phyloP scores from a whole-genome alignment of 2,797 vertebrate species.

The Amniataba percoides region DNA sequence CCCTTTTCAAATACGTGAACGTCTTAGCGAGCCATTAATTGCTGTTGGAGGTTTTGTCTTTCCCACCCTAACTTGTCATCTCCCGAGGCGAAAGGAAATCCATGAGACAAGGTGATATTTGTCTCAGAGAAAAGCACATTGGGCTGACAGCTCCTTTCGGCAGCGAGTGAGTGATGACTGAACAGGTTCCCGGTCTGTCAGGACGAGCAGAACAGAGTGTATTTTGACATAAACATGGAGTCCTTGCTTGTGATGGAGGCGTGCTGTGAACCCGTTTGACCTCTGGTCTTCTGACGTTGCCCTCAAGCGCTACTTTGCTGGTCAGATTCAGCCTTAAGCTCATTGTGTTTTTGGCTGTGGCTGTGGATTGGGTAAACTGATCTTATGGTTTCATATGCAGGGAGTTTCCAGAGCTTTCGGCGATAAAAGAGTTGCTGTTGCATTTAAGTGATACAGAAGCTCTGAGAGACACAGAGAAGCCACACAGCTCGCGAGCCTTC shows the following conservation, averaged over 20 bases:
- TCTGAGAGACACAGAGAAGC: constrained; percentile 9
- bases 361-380: constrained; percentile 38
- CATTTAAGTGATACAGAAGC: constrained; percentile 11
- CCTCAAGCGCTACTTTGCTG: constrained; percentile 5
- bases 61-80: constrained; percentile 22
- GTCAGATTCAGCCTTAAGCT: constrained; percentile 18
- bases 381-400: constrained; percentile 28
- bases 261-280: constrained; percentile 56
- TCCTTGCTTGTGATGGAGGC: constrained; percentile 36
- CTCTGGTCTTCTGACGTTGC: constrained; percentile 5
- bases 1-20: constrained; percentile 12
- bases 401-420: constrained; percentile 35
- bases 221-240: constrained; percentile 68
- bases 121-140: constrained; percentile 33
- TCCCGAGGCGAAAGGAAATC: constrained; percentile 66
- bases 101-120: constrained; percentile 45
- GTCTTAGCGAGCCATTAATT: constrained; percentile 31
- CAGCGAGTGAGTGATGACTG: constrained; percentile 53
- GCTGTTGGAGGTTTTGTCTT: constrained; percentile 10
- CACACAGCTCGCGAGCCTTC: constrained; percentile 12
- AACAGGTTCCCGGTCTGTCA: constrained; percentile 44
- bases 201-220: constrained; percentile 30
- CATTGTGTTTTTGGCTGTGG: constrained; percentile 15
- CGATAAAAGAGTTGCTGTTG: constrained; percentile 16
- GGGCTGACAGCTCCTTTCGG: constrained; percentile 60